Evolutionary conservation across 2,797 vertebrate genomes (phyloP), one percentile per base, ranked within the genome.

Genomic region (Protosalanx chinensis): DNA sequence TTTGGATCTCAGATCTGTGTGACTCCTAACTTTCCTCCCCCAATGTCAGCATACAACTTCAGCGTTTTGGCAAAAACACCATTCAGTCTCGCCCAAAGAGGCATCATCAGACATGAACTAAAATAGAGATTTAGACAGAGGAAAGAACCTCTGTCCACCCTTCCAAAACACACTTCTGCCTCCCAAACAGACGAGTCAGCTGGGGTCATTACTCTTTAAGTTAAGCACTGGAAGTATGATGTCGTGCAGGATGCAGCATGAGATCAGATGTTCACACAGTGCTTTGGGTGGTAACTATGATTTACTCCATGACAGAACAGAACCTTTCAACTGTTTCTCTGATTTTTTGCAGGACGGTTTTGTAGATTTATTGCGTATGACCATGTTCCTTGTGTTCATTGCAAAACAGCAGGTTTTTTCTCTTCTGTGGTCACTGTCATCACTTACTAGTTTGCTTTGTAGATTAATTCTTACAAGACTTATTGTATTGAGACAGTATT

Each of bases 91-190:
- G 77, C 78, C 84, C 83, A 82, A 84, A 84, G 76, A 83, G 84
- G 76, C 67, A 82, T 72, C 77, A 83, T 79, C 86, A 93, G 91
- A 92, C 89, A 80, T 88, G 82, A 89, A 86, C 85, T 91, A 87
- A 90, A 91, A 90, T 85, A 90, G 82, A 85, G 72, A 82, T 83
- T 81, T 77, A 75, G 77, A 69, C 75, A 13, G 70, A 46, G 76
- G 3, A 16, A 79, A 87, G 86, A 82, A 86, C 79, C 86, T 81
- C 83, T 76, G 33, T 46, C 41, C 49, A 82, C 72, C 73, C 70
- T 80, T 88, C 87, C 83, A 88, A 84, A 87, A 79, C 78, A 87
- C 79, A 86, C 85, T 82, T 80, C 68, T 74, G 77, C 78, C 85
- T 90, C 87, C 80, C 78, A 81, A 90, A 83, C 80, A 85, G 74